phyloP scores from a whole-genome alignment of 1,140 invertebrate species.

The Sitodiplosis mosellana region DNA sequence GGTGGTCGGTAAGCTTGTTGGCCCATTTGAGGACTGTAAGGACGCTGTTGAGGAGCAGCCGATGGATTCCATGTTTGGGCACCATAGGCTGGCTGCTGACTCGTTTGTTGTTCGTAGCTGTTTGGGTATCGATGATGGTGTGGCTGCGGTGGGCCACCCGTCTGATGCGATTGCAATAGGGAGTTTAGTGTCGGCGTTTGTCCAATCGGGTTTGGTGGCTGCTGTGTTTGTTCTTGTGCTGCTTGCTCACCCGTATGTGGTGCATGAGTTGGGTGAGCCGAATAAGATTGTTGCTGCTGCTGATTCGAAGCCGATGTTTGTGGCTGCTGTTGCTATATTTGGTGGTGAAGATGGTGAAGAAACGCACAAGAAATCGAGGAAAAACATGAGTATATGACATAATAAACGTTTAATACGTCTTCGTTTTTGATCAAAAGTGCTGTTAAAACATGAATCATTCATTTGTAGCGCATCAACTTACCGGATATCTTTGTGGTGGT shows the following conservation, averaged over 20 bases:
- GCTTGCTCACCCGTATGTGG: slow-evolving; percentile 23
- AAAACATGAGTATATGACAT: too few relatives aligned
- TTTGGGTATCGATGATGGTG: slow-evolving; percentile 24
- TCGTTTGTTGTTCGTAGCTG: slow-evolving; percentile 15
- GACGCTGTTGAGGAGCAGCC: slow-evolving; percentile 27
- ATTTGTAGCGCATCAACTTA: too few relatives aligned
- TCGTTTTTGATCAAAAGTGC: too few relatives aligned
- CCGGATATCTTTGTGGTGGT: too few relatives aligned
- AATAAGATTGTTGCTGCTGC: slow-evolving; percentile 6
- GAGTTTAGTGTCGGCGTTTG: slow-evolving; percentile 84
- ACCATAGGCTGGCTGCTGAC: slow-evolving; percentile 7
- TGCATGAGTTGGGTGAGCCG: slow-evolving; percentile 19
- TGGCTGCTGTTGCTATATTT: slow-evolving; percentile 6
- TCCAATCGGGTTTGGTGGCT: slow-evolving; percentile 41
- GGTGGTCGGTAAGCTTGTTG: slow-evolving; percentile 11
- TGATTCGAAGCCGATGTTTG: slow-evolving; percentile 10
- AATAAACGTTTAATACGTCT: too few relatives aligned
- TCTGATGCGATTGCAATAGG: slow-evolving; percentile 59
- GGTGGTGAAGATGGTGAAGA: slow-evolving; percentile 4
- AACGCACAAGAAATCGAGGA: too few relatives aligned
- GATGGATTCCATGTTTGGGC: slow-evolving; percentile 18
- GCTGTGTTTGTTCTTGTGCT: not conserved
- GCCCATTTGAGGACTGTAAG: slow-evolving; percentile 26
- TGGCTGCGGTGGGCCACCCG: slow-evolving; percentile 26
- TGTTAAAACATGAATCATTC: too few relatives aligned